Conservation (phyloP, 2,888 invertebrate genomes). For the Cephus rjabovi region DNA sequence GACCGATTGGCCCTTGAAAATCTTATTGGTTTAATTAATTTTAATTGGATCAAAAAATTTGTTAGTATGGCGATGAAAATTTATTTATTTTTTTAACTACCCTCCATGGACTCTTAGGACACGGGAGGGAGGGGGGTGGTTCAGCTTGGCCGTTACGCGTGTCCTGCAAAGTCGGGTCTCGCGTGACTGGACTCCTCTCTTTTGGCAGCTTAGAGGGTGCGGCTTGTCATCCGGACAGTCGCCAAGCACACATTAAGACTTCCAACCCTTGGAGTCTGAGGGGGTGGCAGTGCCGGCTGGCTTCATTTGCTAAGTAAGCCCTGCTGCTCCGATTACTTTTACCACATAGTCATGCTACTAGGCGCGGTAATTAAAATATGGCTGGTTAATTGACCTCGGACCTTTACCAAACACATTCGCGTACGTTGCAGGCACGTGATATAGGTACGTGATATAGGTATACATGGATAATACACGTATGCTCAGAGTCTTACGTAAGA, state of each 20-base stretch:
- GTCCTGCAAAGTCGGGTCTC: constrained; percentile 37
- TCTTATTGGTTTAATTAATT: neutral
- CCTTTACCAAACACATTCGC: neutral
- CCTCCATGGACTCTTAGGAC: neutral
- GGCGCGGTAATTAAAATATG: constrained; percentile 20
- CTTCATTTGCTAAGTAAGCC: constrained; percentile 40
- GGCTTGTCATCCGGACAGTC: constrained; percentile 34
- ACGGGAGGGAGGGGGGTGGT: neutral
- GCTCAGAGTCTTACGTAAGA: neutral
- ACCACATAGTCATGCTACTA: constrained; percentile 12
- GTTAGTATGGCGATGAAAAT: neutral
- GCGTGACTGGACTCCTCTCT: constrained; percentile 45
- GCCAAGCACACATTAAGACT: constrained; percentile 45
- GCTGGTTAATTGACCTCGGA: neutral
- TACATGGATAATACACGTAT: neutral
- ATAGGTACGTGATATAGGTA: neutral
- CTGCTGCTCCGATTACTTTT: constrained; percentile 12
- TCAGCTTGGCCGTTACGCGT: constrained; percentile 27
- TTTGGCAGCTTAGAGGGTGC: constrained; percentile 36
- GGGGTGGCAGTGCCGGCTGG: constrained; percentile 13
- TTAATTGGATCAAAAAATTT: neutral
- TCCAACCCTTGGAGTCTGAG: constrained; percentile 24
- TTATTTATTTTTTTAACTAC: neutral
- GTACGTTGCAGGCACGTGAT: neutral
- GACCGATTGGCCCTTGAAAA: neutral